These are phyloP conservation scores for Epizoanthus scotinus DNA, from an alignment of 92 coral and sea anemone species.

Conservation along the genomic window DNA sequence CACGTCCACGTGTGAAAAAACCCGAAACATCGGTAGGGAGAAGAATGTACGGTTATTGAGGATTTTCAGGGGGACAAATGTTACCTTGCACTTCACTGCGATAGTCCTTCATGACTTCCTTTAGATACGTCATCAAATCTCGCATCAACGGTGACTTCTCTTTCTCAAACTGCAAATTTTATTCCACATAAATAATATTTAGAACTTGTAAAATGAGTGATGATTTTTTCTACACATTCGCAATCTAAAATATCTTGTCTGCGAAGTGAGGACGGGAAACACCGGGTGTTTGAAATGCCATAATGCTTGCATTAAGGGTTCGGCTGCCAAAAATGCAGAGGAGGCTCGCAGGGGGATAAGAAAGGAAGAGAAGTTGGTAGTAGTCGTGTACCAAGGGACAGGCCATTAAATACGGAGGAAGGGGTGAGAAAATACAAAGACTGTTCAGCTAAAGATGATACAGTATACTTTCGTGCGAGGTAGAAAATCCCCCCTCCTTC, in stretches of 20 bases:
- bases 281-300: too few species aligned
- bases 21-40: neutral
- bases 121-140: constrained; percentile 84
- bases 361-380: neutral
- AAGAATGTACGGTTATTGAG: neutral
- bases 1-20: too few species aligned
- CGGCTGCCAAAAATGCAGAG: neutral
- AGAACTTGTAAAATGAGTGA: too few species aligned
- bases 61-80: neutral
- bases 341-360: neutral
- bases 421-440: neutral
- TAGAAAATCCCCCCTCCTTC: too few species aligned
- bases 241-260: too few species aligned
- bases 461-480: too few species aligned
- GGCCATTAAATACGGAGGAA: neutral
- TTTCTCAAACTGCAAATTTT: constrained; percentile 77
- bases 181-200: neutral
- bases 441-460: neutral
- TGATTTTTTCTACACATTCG: too few species aligned
- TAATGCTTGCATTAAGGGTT: too few species aligned
- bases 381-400: neutral
- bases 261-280: too few species aligned
- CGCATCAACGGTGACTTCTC: constrained; percentile 87
- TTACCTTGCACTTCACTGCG: constrained; percentile 69
- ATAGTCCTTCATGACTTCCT: constrained; percentile 98